Conservation (phyloP, 2,113 vertebrate species). For the Piaya cayana region DNA sequence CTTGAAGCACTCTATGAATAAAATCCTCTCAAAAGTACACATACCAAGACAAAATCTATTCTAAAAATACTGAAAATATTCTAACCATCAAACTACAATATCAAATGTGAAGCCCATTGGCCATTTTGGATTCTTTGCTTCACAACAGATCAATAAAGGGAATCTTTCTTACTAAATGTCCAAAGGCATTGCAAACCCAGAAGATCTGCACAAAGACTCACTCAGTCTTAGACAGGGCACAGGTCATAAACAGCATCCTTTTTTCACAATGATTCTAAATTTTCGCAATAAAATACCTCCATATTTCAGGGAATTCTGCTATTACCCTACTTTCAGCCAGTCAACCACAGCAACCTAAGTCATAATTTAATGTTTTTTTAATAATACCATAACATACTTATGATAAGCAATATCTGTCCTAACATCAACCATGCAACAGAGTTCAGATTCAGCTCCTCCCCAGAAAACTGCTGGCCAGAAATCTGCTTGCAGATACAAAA, state of each 20-base stretch:
- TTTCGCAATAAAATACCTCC: background rate
- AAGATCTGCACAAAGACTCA: background rate
- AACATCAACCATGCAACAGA: background rate
- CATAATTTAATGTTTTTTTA: background rate
- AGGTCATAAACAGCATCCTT: background rate
- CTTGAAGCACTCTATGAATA: background rate
- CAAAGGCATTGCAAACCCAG: background rate
- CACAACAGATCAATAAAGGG: background rate
- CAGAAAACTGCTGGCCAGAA: background rate
- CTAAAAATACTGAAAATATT: background rate
- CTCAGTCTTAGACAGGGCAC: background rate
- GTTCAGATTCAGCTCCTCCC: background rate
- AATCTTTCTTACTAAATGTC: background rate
- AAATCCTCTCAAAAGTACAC: accelerated
- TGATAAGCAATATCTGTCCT: background rate
- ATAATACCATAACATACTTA: background rate
- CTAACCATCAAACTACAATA: background rate
- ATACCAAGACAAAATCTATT: background rate
- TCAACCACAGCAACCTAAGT: background rate
- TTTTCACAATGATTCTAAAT: background rate
- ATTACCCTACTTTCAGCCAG: background rate
- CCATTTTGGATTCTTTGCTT: background rate
- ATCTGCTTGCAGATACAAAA: background rate
- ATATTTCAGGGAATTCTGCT: background rate
- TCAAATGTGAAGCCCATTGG: background rate